phyloP scores from a whole-genome alignment of 2,888 invertebrate species.

The Latheticus oryzae region DNA sequence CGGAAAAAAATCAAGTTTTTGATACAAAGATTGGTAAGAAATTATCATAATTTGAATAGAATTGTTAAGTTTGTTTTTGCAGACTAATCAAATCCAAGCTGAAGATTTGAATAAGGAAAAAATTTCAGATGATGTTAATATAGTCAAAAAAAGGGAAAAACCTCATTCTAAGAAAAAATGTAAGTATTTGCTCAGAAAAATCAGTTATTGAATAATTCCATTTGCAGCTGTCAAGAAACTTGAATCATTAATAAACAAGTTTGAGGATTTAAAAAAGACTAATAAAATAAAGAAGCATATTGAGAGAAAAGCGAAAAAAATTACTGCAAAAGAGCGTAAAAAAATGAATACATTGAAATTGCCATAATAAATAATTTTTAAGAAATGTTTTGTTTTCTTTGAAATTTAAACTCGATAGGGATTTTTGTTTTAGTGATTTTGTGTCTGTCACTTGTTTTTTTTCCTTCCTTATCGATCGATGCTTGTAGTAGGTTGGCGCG shows the following conservation, averaged over 20 bases:
- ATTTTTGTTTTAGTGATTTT: background rate
- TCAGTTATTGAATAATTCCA: conserved; percentile 30
- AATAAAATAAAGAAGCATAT: conserved; percentile 86
- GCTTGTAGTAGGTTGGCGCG: background rate
- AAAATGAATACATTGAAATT: conserved; percentile 14
- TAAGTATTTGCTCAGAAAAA: conserved; percentile 62
- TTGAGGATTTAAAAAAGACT: conserved; percentile 80
- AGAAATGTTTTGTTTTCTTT: no score
- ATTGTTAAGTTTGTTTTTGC: conserved; percentile 44
- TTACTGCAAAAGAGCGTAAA: conserved; percentile 64
- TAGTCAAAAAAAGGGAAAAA: conserved; percentile 76
- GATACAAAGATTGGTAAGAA: conserved; percentile 76
- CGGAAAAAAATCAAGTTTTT: conserved; percentile 76
- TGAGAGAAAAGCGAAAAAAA: conserved; percentile 82
- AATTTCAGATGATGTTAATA: conserved; percentile 70
- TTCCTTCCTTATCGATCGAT: conserved; percentile 11
- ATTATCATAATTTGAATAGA: background rate
- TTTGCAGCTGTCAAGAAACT: conserved; percentile 80
- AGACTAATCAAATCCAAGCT: conserved; percentile 82
- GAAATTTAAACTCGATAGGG: background rate
- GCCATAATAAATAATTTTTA: no score
- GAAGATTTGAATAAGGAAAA: conserved; percentile 70
- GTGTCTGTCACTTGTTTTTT: conserved; percentile 14
- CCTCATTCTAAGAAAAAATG: conserved; percentile 81
- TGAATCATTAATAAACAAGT: conserved; percentile 81